Evolutionary conservation across 2,797 vertebrate species (phyloP), one percentile per base, ranked within the genome.

Genomic region (Sebastes hubbsi): DNA sequence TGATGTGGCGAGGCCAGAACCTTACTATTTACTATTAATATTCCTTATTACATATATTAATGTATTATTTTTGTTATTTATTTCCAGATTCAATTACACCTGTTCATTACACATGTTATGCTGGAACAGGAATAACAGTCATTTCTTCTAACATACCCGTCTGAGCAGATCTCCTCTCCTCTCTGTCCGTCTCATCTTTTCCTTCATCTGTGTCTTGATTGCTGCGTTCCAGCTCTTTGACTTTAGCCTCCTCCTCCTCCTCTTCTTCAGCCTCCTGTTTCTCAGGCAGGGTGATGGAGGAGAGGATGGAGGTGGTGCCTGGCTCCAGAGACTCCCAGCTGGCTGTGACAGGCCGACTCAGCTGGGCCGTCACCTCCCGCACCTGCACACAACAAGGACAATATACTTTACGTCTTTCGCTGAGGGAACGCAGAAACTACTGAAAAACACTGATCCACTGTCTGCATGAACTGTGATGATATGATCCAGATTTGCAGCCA

Each of bases 311-410:
- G 8, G 79, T 30, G 22, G 67, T 71, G 11, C 78, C 82, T 2
- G 63, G 80, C 9, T 86, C 85, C 74, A 92, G 64, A 34, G 12
- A 82, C 25, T 83, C 89, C 61, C 79, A 89, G 83, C 84, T 85
- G 38, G 81, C 56, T 0, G 74, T 77, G 34, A 89, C 54, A 0
- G 94, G 90, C 0, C 6, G 83, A 66, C 69, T 91, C 46, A 96
- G 4, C 59, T 87, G 89, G 38, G 94, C 83, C 1, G 96, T 93
- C 79, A 95, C 84, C 73, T 83, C 85, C 61, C 94, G 95, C 24
- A 99, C 87, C 86, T 97, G 92, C 1, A 78, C 74, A 49, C 46
- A 20, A 83, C 36, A 87, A 11, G 2, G 5, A 54, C 13, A 20
- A 56, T 8, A 81, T 2, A 38, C 11, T n/a, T 24, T 62, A 8